Evolutionary conservation across 2,797 vertebrate genomes (phyloP), one percentile per base, ranked within the genome.

Genomic region (Notolepis coatsorum): DNA sequence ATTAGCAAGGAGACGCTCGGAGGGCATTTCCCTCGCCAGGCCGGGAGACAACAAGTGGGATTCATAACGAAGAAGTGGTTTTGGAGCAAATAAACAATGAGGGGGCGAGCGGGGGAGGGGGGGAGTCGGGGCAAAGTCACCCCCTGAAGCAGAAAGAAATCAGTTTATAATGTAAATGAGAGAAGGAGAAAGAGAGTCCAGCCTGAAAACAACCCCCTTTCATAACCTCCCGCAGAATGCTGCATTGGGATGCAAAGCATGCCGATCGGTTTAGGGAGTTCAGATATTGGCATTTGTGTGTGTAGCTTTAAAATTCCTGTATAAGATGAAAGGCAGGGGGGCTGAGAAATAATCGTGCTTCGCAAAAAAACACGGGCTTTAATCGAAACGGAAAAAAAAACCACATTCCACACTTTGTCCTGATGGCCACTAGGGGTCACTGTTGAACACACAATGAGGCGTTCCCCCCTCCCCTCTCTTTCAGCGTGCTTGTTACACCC

Each of bases 401-500:
- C n/a, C n/a, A n/a, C n/a, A 33, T 12, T 12, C 8, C 31, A 33
- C 31, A 33, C 13, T 33, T 33, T 33, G 31, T 9, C 13, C 13
- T 33, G 13, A 33, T 4, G 39, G 23, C 49, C 92, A 88, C 82
- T 87, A 86, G 92, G 91, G 90, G 86, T 86, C 91, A 90, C 76
- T 93, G 87, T 91, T 90, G 87, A 77, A 81, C 68, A 76, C 60
- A 58, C 33, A 54, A 80, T 64, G 2, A 62, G 23, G 7, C 23
- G n/a, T 4, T 0, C 4, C 33, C 20, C 4, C 17, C 12, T 39
- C 24, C 38, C 47, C 43, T 53, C 65, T 70, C 69, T 56, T 65
- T 63, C 73, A 70, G 65, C n/a, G n/a, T 65, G 63, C 1, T 59
- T 57, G 57, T 49, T 57, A 70, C 37, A 33, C 58, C 48, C 33